A percentile compares a stretch with the other conserved stretches of the same genome.
Evolutionary conservation across 2,888 invertebrate genomes (phyloP).

Genomic region (Lycocerus yunnanus): DNA sequence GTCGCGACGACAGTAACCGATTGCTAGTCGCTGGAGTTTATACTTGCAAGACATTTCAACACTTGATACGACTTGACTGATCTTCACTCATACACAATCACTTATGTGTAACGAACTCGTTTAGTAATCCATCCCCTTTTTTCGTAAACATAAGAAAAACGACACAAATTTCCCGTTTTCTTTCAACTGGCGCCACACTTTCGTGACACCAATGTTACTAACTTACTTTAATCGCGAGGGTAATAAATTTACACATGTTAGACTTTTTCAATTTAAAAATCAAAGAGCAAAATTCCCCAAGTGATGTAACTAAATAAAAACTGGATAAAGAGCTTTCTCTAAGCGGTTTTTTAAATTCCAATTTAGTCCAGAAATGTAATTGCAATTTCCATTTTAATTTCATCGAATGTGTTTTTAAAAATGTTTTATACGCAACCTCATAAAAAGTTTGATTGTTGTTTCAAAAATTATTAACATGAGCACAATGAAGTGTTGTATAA

Average conservation of each 20-base stretch:
- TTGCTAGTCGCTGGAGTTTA: conserved; percentile 34
- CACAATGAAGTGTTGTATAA: not conserved
- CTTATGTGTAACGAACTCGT: conserved; percentile 29
- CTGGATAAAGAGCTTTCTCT: not conserved
- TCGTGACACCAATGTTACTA: conserved; percentile 20
- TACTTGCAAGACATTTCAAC: conserved; percentile 35
- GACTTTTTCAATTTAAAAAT: not conserved
- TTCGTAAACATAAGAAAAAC: conserved; percentile 10
- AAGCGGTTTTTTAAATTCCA: not conserved
- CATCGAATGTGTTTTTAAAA: not conserved
- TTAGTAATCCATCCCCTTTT: conserved; percentile 20
- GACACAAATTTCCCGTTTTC: conserved; percentile 12
- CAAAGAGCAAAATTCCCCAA: not conserved
- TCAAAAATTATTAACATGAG: not conserved
- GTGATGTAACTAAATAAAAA: not conserved
- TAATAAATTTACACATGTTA: conserved; percentile 13
- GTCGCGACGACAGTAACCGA: conserved; percentile 35
- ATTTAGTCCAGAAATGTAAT: not conserved
- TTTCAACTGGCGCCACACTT: conserved; percentile 21
- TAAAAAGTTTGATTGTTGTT: not conserved
- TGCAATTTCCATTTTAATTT: not conserved
- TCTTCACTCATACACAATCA: conserved; percentile 32
- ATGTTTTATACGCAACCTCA: not conserved
- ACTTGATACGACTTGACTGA: conserved; percentile 34
- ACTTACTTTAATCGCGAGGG: conserved; percentile 7